phyloP scores from a whole-genome alignment of 1,140 invertebrate species.

The Papilio aristodemus region DNA sequence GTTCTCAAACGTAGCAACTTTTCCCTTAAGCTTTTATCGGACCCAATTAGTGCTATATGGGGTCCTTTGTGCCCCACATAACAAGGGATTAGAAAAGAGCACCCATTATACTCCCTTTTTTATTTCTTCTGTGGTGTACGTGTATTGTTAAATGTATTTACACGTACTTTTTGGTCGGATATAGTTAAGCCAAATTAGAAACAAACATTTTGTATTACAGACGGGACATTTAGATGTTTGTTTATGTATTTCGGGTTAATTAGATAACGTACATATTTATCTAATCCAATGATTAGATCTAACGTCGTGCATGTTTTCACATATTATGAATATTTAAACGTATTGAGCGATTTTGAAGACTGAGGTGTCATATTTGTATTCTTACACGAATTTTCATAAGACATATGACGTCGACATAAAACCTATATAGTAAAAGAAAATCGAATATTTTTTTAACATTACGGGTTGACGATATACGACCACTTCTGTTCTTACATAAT shows the following conservation, averaged over 20 bases:
- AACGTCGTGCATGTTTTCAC: too few relatives aligned
- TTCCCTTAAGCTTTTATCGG: slow-evolving; percentile 50
- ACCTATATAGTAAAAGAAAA: too few relatives aligned
- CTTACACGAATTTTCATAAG: too few relatives aligned
- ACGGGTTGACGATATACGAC: too few relatives aligned
- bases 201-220: slow-evolving; percentile 1
- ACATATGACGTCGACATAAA: too few relatives aligned
- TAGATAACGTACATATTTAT: not conserved
- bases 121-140: slow-evolving; percentile 39
- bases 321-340: too few relatives aligned
- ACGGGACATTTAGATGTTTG: slow-evolving; percentile 9
- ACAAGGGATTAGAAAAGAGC: slow-evolving; percentile 46
- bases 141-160: slow-evolving; percentile 28
- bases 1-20: slow-evolving; percentile 46
- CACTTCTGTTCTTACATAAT: too few relatives aligned
- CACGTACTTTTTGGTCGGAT: slow-evolving; percentile 4
- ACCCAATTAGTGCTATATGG: slow-evolving; percentile 57
- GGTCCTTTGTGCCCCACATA: slow-evolving; percentile 40
- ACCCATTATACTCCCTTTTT: slow-evolving; percentile 47
- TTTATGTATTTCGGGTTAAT: not conserved
- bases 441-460: too few relatives aligned
- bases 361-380: too few relatives aligned
- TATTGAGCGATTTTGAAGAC: too few relatives aligned
- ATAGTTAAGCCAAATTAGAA: slow-evolving; percentile 20
- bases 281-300: too few relatives aligned